Base-by-base conservation (phyloP, 1,140 invertebrate species). In the Asobara japonica region DNA sequence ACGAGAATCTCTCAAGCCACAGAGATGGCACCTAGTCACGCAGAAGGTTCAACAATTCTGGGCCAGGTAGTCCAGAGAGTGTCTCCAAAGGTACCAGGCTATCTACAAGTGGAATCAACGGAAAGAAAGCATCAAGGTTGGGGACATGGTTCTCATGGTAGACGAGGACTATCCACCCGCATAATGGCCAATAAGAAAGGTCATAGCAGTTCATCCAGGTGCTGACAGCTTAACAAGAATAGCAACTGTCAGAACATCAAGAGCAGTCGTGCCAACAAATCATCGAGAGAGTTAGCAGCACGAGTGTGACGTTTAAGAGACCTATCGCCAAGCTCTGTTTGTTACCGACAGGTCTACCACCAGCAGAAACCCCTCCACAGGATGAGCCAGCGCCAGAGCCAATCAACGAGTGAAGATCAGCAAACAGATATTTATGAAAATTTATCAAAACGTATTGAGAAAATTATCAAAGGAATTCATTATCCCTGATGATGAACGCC, bases 251-350 rank as follows among this genome's bases (percentile, higher is more conserved):
- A 62, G 71, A 20, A 72, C 65, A 48, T 62, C 73, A 1, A 45
- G 69, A 0, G 25, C 65, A 3, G 41, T 5, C 5, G 48, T 67
- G 11, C 31, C 31, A 33, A 33, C 31, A 6, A 4, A 10, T 6
- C 45, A 18, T 60, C 69, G 56, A 64, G 79, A 66, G 75, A 79
- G 11, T 73, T 33, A 22, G 65, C 72, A 8, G 27, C 27, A 61
- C 65, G 79, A 38, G 69, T 10, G 25, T 30, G 1, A 36, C 51
- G 11, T 61, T 61, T 27, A 69, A 29, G 8, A 20, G 67, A 36
- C 48, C 51, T 1, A 36, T 69, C n/a, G 18, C 25, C 10, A 67
- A 67, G 27, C 1, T 67, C 13, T 27, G 65, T 30, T 5, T 67
- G 0, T 13, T 67, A 45, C 36, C 65, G 13, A 8, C 20, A 33